phyloP scores from a whole-genome alignment of 2,113 vertebrate genomes.

The Oryctolagus cuniculus region mOryCun1.1 NC_091453.1:49029001-49029500 shows the following conservation, averaged over 20 bases:
- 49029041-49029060: neutral
- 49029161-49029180: neutral
- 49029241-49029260: neutral
- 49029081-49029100: conserved; percentile 13
- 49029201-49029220: neutral
- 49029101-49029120: neutral
- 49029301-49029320: neutral
- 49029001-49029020: conserved; percentile 24
- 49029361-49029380: neutral
- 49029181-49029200: neutral
- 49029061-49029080: neutral
- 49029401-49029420: neutral
- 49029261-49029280: neutral
- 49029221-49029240: neutral
- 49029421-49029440: neutral
- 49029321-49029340: no score
- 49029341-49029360: neutral
- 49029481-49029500: neutral
- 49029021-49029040: neutral
- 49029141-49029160: neutral
- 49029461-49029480: neutral
- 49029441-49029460: neutral
- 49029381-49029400: neutral
- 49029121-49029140: neutral
- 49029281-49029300: neutral